Evolutionary conservation across 2,797 vertebrate genomes (phyloP).

Genomic region (Telmatherina bonti): DNA sequence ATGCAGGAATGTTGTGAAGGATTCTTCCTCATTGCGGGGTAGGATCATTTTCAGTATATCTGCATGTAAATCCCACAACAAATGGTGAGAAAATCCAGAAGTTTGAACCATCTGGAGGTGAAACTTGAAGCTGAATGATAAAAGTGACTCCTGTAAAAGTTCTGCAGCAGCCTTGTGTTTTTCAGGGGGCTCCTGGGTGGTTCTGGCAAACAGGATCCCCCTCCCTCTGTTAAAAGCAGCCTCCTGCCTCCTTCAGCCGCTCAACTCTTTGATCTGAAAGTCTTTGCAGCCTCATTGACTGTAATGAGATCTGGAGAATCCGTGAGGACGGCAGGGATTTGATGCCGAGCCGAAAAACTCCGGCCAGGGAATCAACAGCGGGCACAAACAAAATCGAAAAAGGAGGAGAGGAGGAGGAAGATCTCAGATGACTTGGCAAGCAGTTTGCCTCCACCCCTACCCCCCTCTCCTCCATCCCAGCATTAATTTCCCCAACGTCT

Average conservation of each 20-base stretch:
- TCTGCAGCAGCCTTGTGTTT: not conserved
- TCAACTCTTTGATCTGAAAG: constrained; percentile 83
- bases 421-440: constrained; percentile 85
- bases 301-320: constrained; percentile 86
- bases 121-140: too few species aligned
- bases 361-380: constrained; percentile 77
- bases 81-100: too few species aligned
- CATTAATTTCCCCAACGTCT: constrained; percentile 85
- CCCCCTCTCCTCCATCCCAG: constrained; percentile 63
- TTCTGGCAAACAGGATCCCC: constrained; percentile 47
- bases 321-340: constrained; percentile 82
- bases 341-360: constrained; percentile 78
- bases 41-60: too few species aligned
- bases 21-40: too few species aligned
- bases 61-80: too few species aligned
- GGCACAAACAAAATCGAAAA: constrained; percentile 82
- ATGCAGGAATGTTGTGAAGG: too few species aligned
- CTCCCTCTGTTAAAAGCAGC: not conserved
- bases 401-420: constrained; percentile 69
- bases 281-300: constrained; percentile 85
- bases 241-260: constrained; percentile 62
- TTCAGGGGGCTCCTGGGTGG: constrained; percentile 57
- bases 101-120: too few species aligned
- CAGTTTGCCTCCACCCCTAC: constrained; percentile 70
- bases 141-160: not conserved